Base-by-base conservation (phyloP, 2,888 invertebrate species). In the Adelognathus sp. region DNA sequence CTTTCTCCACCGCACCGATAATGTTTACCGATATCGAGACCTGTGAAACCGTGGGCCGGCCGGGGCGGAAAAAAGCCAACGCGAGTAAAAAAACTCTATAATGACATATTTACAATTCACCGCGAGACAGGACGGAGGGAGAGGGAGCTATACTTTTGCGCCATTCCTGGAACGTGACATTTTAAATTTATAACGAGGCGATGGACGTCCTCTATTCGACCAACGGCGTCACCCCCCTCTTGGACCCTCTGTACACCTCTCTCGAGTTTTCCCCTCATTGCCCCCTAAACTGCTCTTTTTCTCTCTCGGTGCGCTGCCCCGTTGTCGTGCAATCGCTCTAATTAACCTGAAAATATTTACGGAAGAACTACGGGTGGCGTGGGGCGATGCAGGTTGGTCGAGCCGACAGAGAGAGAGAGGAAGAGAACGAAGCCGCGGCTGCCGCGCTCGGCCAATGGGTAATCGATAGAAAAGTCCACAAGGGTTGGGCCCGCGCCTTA, bases 401-500 rank as follows among this genome's bases (percentile, higher is more conserved):
- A 24, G 50, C 50, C 50, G 50, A n/a, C n/a, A n/a, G n/a, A n/a
- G n/a, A n/a, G n/a, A n/a, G n/a, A n/a, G n/a, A n/a, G n/a, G n/a
- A n/a, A n/a, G n/a, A n/a, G n/a, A 64, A 63, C 41, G 70, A 70
- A 36, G 60, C 70, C 60, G 71, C 71, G 61, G 52, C 70, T 52
- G 71, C 71, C 54, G 52, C 71, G 56, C 63, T 86, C 87, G 86
- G 86, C 87, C 88, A 88, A 90, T 90, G 88, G 86, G 85, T 89
- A 90, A 90, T 91, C 90, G 89, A 91, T 90, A 89, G 88, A 90
- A 90, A 88, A 90, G 90, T 89, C 89, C 88, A 90, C 90, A 90
- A 90, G 90, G 90, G 90, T 86, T 89, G 88, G 90, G 89, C 88
- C 46, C 85, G 84, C 88, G 84, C 88, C 87, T 89, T 89, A 87